phyloP scores from a whole-genome alignment of 53 echinoderm and acorn worm genomes.

The Temnopleurus reevesii region DNA sequence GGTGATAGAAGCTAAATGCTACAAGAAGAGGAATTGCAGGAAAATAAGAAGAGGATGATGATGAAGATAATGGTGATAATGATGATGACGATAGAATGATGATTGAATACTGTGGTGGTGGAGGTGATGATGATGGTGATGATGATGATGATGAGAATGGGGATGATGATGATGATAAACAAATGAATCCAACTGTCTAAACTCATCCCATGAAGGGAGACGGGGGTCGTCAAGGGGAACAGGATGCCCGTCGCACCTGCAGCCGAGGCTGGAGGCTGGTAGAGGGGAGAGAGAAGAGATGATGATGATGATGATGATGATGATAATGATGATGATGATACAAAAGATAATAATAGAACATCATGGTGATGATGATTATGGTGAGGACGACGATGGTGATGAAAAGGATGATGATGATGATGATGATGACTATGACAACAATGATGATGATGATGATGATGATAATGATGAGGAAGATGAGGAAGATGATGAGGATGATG shows the following conservation, averaged over 20 bases:
- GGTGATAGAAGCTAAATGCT: background rate
- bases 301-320: background rate
- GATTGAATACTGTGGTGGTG: background rate
- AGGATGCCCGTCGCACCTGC: slow-evolving; percentile 55
- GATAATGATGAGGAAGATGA: background rate
- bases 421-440: background rate
- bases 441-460: slow-evolving; percentile 9
- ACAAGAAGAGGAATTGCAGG: background rate
- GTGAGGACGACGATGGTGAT: background rate
- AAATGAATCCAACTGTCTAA: slow-evolving; percentile 65
- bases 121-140: background rate
- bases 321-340: background rate
- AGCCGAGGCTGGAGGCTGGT: background rate
- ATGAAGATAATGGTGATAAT: background rate
- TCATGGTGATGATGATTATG: background rate
- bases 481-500: background rate
- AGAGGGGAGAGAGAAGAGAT: background rate
- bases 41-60: background rate
- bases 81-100: background rate
- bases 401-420: background rate
- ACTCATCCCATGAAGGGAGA: slow-evolving; percentile 45
- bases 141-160: background rate
- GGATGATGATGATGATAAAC: background rate
- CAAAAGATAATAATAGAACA: too few relatives aligned
- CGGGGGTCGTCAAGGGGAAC: slow-evolving; percentile 38